These are phyloP conservation scores for Hoplostethus atlanticus DNA, from an alignment of 2,797 vertebrate species.

Conservation along the genomic window DNA sequence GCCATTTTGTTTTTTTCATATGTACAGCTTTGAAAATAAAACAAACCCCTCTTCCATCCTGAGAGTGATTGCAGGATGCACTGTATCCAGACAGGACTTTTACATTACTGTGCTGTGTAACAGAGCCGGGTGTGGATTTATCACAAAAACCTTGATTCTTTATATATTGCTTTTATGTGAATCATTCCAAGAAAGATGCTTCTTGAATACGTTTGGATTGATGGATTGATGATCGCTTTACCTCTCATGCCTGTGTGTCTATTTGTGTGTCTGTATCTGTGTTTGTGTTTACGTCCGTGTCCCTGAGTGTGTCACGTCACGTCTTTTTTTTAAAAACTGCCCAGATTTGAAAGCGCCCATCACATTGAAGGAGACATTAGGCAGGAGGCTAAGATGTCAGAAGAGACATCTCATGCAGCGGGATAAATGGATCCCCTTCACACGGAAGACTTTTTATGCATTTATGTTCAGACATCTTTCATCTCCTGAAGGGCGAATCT, in stretches of 20 bases:
- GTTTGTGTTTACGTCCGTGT: conserved; percentile 2
- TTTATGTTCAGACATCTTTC: conserved; percentile 16
- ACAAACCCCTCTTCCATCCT: neutral
- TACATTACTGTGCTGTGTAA: neutral
- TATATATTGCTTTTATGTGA: neutral
- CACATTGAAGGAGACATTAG: conserved; percentile 41
- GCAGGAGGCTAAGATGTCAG: conserved; percentile 43
- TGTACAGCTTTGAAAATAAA: neutral
- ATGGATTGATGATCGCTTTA: neutral
- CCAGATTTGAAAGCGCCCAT: conserved; percentile 32
- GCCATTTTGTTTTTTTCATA: neutral
- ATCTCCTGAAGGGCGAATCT: conserved; percentile 42
- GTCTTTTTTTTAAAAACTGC: neutral
- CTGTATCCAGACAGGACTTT: neutral
- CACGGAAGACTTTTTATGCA: conserved; percentile 16
- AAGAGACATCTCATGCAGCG: conserved; percentile 36
- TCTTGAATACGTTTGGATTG: conserved; percentile 35
- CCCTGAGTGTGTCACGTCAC: neutral
- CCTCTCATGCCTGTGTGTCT: conserved; percentile 10
- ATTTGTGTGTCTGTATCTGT: neutral
- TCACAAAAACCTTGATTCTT: neutral
- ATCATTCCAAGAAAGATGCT: neutral
- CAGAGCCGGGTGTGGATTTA: conserved; percentile 24
- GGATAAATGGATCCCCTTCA: conserved; percentile 59
- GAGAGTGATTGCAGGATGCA: neutral